Conservation (phyloP, 2,888 invertebrate species). For the Mythimna vitellina region DNA sequence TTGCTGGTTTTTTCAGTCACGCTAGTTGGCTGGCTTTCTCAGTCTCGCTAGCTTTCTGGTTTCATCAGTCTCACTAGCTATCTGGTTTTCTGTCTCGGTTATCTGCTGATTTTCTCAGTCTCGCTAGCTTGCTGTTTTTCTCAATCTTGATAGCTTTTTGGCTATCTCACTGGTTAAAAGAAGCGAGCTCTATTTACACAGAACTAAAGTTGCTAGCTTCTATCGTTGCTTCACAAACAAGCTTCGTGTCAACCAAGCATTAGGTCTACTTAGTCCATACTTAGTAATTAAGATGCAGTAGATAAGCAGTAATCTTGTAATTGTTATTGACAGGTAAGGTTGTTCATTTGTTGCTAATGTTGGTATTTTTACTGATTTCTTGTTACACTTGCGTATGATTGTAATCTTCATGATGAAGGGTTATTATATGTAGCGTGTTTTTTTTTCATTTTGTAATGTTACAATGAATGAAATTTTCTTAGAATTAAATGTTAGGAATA, state of each 20-base stretch:
- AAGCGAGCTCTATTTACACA: neutral
- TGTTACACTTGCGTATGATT: slow-evolving; percentile 29
- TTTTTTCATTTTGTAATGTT: slow-evolving; percentile 6
- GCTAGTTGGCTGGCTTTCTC: too few species aligned
- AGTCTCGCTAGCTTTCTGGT: too few species aligned
- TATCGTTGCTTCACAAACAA: neutral
- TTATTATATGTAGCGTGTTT: slow-evolving; percentile 21
- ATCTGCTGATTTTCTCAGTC: too few species aligned
- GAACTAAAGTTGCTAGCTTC: neutral
- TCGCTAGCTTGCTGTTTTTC: too few species aligned
- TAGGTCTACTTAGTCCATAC: slow-evolving; percentile 16
- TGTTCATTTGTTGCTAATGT: neutral
- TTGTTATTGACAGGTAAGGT: slow-evolving; percentile 51
- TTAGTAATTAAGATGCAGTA: slow-evolving; percentile 30
- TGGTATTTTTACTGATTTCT: slow-evolving; percentile 32
- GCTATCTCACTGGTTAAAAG: neutral
- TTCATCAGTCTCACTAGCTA: too few species aligned
- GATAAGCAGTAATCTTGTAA: slow-evolving; percentile 43
- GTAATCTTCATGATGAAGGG: slow-evolving; percentile 22
- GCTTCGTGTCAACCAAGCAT: slow-evolving; percentile 5
- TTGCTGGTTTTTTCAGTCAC: too few species aligned
- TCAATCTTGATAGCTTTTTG: neutral
- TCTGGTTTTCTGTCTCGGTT: too few species aligned
- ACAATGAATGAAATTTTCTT: slow-evolving; percentile 7
- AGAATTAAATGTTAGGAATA: slow-evolving; percentile 21